These are phyloP conservation scores for Dermatemys mawii DNA, from an alignment of 2,113 vertebrate genomes.

Conservation along the genomic window DNA sequence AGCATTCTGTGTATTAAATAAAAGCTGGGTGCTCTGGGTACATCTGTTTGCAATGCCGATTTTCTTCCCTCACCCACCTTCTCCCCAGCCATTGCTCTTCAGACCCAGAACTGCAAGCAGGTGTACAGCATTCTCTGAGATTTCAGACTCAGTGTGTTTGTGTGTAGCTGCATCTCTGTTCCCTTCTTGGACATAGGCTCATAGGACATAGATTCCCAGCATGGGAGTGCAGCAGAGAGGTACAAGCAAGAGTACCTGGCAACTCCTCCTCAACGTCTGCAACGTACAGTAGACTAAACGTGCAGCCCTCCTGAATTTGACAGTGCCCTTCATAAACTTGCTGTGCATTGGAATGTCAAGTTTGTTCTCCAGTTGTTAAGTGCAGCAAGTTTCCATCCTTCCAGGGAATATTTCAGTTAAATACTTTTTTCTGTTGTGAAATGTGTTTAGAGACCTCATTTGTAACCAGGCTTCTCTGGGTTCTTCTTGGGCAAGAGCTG, in stretches of 20 bases:
- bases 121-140: neutral
- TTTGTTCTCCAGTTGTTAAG: neutral
- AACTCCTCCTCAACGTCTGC: neutral
- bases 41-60: neutral
- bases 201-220: neutral
- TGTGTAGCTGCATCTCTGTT: neutral
- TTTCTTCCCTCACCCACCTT: neutral
- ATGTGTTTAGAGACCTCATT: accelerated
- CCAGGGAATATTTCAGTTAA: neutral
- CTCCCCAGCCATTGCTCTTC: neutral
- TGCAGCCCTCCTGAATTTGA: neutral
- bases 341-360: accelerated
- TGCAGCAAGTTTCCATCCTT: neutral
- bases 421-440: neutral
- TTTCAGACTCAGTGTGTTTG: neutral
- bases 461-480: neutral
- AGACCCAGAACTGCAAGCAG: accelerated
- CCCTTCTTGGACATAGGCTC: neutral
- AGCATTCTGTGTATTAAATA: neutral
- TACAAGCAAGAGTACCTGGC: neutral
- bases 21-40: neutral
- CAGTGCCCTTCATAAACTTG: accelerated
- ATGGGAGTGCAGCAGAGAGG: neutral
- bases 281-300: accelerated
- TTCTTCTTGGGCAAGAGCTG: neutral